Conservation (phyloP, 2,888 invertebrate genomes). For the Melanargia galathea region DNA sequence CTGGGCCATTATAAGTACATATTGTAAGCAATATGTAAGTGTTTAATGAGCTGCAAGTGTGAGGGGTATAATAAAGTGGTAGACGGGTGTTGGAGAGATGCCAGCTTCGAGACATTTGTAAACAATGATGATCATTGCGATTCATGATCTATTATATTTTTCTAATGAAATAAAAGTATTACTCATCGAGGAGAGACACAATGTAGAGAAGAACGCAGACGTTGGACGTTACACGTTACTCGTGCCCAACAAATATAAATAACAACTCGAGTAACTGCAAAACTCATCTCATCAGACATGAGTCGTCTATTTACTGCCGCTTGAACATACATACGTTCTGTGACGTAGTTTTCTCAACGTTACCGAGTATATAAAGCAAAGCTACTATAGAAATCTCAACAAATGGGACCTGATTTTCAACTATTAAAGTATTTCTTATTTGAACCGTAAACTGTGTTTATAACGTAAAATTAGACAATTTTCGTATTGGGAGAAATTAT, state of each 20-base stretch:
- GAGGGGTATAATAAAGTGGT: neutral
- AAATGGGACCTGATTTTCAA: too few relatives aligned
- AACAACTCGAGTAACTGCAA: too few relatives aligned
- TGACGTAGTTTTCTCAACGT: too few relatives aligned
- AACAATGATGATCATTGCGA: slow-evolving; percentile 11
- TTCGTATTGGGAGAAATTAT: too few relatives aligned
- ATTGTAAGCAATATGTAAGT: neutral
- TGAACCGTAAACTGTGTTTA: too few relatives aligned
- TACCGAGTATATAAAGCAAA: too few relatives aligned
- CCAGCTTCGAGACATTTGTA: neutral
- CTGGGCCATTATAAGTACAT: neutral
- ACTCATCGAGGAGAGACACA: neutral
- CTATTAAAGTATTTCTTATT: too few relatives aligned
- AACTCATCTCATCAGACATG: too few relatives aligned
- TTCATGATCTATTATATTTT: neutral
- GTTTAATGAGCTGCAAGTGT: neutral
- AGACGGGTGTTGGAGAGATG: neutral
- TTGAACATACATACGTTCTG: too few relatives aligned
- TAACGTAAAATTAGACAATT: too few relatives aligned
- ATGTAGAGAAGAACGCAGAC: neutral
- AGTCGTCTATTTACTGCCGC: neutral
- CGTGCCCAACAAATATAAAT: neutral
- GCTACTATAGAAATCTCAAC: too few relatives aligned
- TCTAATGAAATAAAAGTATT: neutral
- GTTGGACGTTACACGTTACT: neutral